These are phyloP conservation scores for Deroplatys truncata DNA, from an alignment of 2,888 invertebrate genomes.

Conservation along the genomic window DNA sequence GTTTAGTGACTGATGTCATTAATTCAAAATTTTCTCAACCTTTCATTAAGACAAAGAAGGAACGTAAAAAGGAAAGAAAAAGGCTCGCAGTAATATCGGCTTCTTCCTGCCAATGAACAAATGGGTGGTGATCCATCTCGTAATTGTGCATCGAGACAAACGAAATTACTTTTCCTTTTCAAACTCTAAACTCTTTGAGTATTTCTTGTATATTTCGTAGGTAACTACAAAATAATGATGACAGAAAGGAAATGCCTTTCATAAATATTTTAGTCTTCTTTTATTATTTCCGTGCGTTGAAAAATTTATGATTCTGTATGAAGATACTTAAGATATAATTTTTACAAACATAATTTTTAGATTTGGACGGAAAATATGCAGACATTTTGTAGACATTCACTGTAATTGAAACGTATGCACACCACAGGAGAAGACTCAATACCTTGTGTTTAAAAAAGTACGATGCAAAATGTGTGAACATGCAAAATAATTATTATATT, in stretches of 20 bases:
- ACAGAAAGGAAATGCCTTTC: background rate
- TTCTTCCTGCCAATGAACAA: background rate
- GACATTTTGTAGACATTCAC: too few species aligned
- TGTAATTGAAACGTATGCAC: too few species aligned
- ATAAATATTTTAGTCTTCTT: background rate
- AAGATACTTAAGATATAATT: too few species aligned
- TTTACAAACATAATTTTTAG: too few species aligned
- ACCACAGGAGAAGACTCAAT: too few species aligned
- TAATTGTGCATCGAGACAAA: background rate
- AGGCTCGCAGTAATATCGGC: background rate
- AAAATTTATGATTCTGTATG: too few species aligned
- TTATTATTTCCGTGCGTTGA: background rate
- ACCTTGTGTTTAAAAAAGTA: too few species aligned
- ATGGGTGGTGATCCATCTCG: background rate
- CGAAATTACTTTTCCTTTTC: background rate
- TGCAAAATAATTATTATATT: too few species aligned
- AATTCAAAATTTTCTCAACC: background rate
- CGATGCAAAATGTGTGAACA: too few species aligned
- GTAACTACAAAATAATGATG: background rate
- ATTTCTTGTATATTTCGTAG: background rate
- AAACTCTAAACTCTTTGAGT: background rate
- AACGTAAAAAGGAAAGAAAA: background rate
- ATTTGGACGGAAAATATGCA: too few species aligned
- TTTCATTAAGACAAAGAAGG: background rate
- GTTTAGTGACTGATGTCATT: background rate